phyloP scores from a whole-genome alignment of 2,797 vertebrate species.

The Brotula barbata region DNA sequence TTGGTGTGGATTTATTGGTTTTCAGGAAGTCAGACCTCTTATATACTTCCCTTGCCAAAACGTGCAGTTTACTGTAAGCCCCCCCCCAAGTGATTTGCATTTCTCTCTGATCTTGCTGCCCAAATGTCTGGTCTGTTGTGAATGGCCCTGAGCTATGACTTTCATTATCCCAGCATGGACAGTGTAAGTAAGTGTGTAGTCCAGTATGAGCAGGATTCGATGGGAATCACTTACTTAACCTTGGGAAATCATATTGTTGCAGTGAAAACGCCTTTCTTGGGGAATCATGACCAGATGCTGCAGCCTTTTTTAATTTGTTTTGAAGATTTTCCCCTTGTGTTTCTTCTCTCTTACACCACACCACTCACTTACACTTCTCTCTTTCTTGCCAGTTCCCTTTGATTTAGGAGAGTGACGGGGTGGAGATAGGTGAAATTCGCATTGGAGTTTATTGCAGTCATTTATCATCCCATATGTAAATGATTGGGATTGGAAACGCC shows the following conservation, averaged over 20 bases:
- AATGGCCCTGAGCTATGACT: constrained; percentile 11
- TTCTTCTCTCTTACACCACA: constrained; percentile 22
- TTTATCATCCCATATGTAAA: constrained; percentile 36
- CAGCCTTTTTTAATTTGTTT: constrained; percentile 54
- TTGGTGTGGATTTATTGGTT: no score
- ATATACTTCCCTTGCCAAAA: no score
- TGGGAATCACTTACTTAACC: constrained; percentile 25
- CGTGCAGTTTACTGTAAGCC: not conserved
- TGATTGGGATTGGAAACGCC: constrained; percentile 32
- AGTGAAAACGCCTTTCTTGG: constrained; percentile 13
- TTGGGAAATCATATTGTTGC: constrained; percentile 30
- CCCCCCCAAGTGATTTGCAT: no score
- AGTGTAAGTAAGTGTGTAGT: constrained; percentile 9
- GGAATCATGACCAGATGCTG: constrained; percentile 54
- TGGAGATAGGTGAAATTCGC: constrained; percentile 22
- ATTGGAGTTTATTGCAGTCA: constrained; percentile 32
- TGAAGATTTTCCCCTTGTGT: constrained; percentile 27
- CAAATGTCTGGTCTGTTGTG: constrained; percentile 7
- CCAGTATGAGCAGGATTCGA: not conserved
- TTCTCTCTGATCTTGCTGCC: not conserved
- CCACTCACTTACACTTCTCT: no score
- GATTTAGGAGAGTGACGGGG: constrained; percentile 32
- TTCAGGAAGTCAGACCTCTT: no score
- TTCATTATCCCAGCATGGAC: not conserved
- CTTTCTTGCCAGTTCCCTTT: constrained; percentile 17